Base-by-base conservation (phyloP, 1,140 invertebrate species). In the Gonioctena quinquepunctata region DNA sequence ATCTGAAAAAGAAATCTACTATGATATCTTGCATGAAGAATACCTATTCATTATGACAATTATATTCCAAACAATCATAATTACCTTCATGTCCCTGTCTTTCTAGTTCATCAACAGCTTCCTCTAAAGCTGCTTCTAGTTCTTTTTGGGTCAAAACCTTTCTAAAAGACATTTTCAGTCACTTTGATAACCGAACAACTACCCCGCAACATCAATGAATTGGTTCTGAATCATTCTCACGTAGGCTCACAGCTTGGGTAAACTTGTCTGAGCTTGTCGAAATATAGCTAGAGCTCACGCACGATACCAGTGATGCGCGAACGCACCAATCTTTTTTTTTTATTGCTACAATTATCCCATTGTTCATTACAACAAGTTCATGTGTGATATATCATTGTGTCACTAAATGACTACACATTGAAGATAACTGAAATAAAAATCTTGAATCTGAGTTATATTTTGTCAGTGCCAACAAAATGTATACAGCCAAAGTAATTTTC, bases 111-210 rank as follows among this genome's bases (percentile, higher is more conserved):
- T 48, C 28, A 22, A 67, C 21, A 3, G 26, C 64, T 21, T 66
- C 54, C 64, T 70, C 69, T 60, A 70, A 66, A 25, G 48, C 69
- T 16, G 25, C 52, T 27, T 67, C 69, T 52, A 70, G 42, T 70
- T 70, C 54, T 49, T 60, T 22, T 67, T 57, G 64, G 33, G 69
- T 70, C 23, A 70, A 63, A 60, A 63, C 48, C 48, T 42, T 64
- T 18, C 26, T 27, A 25, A 59, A 59, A 22, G n/a, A 60, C 68
- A 62, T 69, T 54, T 54, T 54, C 11, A 54, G 8, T 54, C 50
- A 54, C 16, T 54, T 33, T 23, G 22, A 62, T 61, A 61, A 50
- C 22, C 59, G 42, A 16, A 49, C 56, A 54, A 50, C 59, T 64
- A 33, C 63, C 52, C 68, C 22, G 42, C 60, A 27, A 26, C 68